These are phyloP conservation scores for Umimayanthus kanabou DNA, from an alignment of 92 coral and sea anemone species.

Conservation along the genomic window DNA sequence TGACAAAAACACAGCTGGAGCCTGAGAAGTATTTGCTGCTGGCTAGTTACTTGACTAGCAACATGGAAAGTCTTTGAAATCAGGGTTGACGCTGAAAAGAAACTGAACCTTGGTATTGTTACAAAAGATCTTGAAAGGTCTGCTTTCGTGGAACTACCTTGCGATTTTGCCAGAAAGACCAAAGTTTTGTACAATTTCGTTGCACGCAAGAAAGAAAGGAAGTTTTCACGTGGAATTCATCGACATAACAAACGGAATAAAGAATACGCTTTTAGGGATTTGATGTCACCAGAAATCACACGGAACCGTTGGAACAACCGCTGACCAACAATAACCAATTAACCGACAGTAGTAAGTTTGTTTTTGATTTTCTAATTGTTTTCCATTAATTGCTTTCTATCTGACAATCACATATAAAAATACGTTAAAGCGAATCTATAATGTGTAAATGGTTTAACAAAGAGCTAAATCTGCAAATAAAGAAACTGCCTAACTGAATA, in stretches of 20 bases:
- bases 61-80: neutral
- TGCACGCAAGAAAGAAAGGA: neutral
- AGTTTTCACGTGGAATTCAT: neutral
- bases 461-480: neutral
- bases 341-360: constrained; percentile 32
- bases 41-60: neutral
- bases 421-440: neutral
- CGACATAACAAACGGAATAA: neutral
- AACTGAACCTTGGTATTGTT: neutral
- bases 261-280: neutral
- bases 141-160: neutral
- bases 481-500: neutral
- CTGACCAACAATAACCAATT: constrained; percentile 17
- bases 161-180: neutral
- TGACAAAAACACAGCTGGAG: neutral
- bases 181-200: too few relatives aligned
- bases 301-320: constrained; percentile 17
- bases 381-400: neutral
- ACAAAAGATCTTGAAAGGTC: neutral
- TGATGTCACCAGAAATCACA: neutral
- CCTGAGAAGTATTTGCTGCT: neutral
- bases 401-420: neutral
- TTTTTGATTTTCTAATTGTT: constrained; percentile 8
- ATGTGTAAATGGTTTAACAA: neutral
- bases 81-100: neutral